phyloP scores from a whole-genome alignment of 2,113 vertebrate genomes.

The Empidonax alnorum region DNA sequence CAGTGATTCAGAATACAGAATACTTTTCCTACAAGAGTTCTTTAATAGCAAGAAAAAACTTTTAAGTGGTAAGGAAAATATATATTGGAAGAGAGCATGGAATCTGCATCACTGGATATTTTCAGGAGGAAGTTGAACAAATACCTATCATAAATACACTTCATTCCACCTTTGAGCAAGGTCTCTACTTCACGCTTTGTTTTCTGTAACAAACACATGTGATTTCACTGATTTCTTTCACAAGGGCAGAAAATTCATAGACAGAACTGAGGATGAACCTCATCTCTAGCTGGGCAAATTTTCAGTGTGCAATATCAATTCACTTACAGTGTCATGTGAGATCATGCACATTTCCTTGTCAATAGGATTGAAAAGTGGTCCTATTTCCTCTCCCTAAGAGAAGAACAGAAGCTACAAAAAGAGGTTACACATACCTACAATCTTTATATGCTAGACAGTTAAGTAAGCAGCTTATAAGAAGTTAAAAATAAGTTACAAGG shows the following conservation, averaged over 20 bases:
- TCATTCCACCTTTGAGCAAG: neutral
- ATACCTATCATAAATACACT: neutral
- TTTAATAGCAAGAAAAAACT: neutral
- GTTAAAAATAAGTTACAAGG: neutral
- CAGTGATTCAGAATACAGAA: neutral
- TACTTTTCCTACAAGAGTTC: neutral
- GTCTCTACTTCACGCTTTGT: neutral
- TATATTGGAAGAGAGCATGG: neutral
- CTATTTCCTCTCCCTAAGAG: neutral
- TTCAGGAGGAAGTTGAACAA: neutral
- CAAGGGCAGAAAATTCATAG: neutral
- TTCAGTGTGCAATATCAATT: neutral
- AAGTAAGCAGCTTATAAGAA: neutral
- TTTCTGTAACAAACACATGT: neutral
- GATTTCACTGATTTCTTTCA: neutral
- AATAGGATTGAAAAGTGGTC: neutral
- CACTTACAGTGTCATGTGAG: neutral
- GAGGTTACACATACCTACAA: neutral
- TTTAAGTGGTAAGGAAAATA: neutral
- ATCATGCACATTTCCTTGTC: neutral
- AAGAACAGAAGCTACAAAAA: neutral
- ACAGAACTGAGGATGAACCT: neutral
- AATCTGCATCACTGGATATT: neutral
- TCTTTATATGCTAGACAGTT: neutral
- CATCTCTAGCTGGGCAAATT: neutral